phyloP scores from a whole-genome alignment of 2,888 invertebrate genomes.

The Protonemura montana region DNA sequence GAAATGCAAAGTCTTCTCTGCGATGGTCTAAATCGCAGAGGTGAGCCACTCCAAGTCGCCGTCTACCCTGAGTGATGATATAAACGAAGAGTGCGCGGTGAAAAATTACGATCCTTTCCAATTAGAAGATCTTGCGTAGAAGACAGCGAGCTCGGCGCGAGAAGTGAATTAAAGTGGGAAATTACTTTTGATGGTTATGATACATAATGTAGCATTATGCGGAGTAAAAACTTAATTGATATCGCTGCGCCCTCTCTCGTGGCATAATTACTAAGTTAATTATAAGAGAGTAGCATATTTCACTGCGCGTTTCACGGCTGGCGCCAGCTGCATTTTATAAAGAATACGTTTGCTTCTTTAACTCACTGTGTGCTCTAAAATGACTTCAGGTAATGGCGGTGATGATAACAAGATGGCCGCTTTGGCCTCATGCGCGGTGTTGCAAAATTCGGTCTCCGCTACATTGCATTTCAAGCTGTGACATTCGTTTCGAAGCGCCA shows the following conservation, averaged over 20 bases:
- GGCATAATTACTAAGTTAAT: background rate
- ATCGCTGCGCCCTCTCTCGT: background rate
- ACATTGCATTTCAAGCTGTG: background rate
- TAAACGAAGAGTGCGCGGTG: background rate
- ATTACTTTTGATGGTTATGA: conserved; percentile 4
- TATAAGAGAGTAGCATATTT: background rate
- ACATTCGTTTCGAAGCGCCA: conserved; percentile 14
- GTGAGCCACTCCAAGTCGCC: too few relatives aligned
- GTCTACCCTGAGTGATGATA: background rate
- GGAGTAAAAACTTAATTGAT: background rate
- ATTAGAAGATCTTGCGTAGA: background rate
- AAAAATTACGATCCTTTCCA: conserved; percentile 7
- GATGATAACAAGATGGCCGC: background rate
- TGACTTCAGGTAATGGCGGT: background rate
- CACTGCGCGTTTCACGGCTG: background rate
- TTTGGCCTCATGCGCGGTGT: background rate
- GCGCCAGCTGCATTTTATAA: too few relatives aligned
- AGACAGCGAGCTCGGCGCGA: background rate
- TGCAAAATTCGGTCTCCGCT: background rate
- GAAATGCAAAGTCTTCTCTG: too few relatives aligned
- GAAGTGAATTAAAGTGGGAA: background rate
- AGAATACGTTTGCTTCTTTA: too few relatives aligned
- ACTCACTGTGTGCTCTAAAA: background rate
- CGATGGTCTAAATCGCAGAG: too few relatives aligned
- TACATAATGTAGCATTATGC: background rate